Conservation (phyloP, 2,113 vertebrate species). For the Leptocoma aspasia region DNA sequence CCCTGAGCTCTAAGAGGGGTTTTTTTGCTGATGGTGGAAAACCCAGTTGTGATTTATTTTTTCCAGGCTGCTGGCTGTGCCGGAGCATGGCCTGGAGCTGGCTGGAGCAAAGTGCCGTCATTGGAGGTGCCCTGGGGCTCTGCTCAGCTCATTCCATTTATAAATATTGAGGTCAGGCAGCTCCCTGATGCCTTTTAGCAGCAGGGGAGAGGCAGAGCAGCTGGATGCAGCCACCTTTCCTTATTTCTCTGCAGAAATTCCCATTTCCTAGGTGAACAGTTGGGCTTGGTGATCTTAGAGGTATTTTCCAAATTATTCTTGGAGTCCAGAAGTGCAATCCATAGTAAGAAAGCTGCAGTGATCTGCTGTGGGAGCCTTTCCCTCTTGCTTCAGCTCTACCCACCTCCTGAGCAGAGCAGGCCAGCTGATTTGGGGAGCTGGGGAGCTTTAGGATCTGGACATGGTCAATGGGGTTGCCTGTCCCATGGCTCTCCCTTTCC, state of each 20-base stretch:
- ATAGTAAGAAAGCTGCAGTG: not conserved
- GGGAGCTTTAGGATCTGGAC: not conserved
- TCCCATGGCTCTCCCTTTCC: not conserved
- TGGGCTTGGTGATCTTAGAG: not conserved
- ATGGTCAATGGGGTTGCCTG: accelerated
- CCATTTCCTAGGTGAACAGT: not conserved
- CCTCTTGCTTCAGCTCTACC: not conserved
- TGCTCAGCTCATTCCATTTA: not conserved
- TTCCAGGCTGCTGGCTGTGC: not conserved
- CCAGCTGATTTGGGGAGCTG: not conserved
- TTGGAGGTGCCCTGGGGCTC: not conserved
- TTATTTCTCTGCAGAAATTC: not conserved
- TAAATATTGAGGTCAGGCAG: not conserved
- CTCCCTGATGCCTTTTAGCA: not conserved
- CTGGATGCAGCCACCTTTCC: not conserved
- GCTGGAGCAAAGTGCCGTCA: not conserved
- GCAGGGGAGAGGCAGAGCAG: not conserved
- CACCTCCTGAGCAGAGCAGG: not conserved
- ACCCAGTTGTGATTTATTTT: not conserved
- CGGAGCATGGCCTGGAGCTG: accelerated
- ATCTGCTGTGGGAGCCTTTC: not conserved
- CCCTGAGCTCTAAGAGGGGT: accelerated
- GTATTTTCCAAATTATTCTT: not conserved
- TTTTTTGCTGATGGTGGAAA: not conserved
- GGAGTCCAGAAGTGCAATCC: not conserved